Percentiles rank a stretch among this genome's conserved stretches.
Evolutionary conservation across 2,888 invertebrate genomes (phyloP).

Genomic region (Chrysolina americana): DNA sequence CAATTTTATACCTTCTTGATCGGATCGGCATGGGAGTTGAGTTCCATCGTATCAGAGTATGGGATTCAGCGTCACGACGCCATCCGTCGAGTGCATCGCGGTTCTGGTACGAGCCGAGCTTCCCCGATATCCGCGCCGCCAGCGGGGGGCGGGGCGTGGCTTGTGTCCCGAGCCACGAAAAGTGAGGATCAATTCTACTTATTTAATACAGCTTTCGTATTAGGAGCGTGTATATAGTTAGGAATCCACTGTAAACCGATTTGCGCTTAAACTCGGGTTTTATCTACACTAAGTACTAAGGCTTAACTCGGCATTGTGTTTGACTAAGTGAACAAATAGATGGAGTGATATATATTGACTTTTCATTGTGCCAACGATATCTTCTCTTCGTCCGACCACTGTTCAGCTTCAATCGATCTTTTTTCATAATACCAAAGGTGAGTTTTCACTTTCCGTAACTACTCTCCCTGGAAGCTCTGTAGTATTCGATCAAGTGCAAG

Average conservation of each 20-base stretch:
- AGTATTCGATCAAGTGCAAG: too few species aligned
- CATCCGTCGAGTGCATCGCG: conserved; percentile 53
- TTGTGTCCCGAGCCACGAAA: conserved; percentile 68
- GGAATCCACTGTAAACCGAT: conserved; percentile 71
- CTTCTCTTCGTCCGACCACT: conserved; percentile 53
- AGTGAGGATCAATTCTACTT: conserved; percentile 72
- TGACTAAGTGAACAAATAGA: conserved; percentile 71
- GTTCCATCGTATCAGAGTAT: conserved; percentile 43
- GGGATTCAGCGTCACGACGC: conserved; percentile 47
- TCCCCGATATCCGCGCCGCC: conserved; percentile 55
- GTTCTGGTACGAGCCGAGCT: conserved; percentile 54
- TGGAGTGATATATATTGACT: conserved; percentile 71
- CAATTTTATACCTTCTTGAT: background rate
- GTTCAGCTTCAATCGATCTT: conserved; percentile 54
- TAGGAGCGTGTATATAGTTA: conserved; percentile 71
- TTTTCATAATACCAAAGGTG: conserved; percentile 53
- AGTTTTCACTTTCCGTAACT: conserved; percentile 51
- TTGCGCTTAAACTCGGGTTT: conserved; percentile 71
- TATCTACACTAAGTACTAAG: conserved; percentile 71
- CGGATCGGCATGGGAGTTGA: conserved; percentile 36
- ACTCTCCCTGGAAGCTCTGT: too few species aligned
- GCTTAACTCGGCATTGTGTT: conserved; percentile 71
- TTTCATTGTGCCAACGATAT: conserved; percentile 56
- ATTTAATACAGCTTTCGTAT: conserved; percentile 72
- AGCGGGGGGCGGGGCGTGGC: conserved; percentile 40